A percentile compares a stretch with the other conserved stretches of the same genome.
These are phyloP conservation scores for Drosophila auraria DNA, from an alignment of 1,140 invertebrate genomes.

Conservation along the genomic window DNA sequence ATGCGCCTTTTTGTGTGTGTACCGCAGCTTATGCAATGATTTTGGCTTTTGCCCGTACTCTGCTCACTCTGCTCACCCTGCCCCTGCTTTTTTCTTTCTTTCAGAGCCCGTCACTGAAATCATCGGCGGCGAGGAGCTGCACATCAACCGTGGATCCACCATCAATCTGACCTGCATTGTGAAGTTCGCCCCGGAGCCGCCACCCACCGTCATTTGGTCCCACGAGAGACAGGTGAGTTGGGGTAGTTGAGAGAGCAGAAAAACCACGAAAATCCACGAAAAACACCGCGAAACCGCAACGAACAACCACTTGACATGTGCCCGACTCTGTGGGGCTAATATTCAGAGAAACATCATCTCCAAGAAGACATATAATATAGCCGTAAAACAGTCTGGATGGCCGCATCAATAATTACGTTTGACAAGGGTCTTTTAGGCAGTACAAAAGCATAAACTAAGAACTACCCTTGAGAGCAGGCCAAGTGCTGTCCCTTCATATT, in stretches of 20 bases:
- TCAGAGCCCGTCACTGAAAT: conserved; percentile 94
- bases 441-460: neutral
- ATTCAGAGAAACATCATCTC: neutral
- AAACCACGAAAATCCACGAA: neutral
- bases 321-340: neutral
- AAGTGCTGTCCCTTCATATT: neutral
- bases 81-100: conserved; percentile 40
- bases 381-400: neutral
- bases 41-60: conserved; percentile 21
- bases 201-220: conserved; percentile 91
- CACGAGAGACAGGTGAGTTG: conserved; percentile 90
- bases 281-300: conserved; percentile 3
- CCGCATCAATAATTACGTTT: conserved; percentile 55
- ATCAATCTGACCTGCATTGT: conserved; percentile 95
- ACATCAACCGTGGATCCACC: conserved; percentile 94
- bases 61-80: neutral
- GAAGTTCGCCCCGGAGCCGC: conserved; percentile 92
- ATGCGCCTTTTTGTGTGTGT: conserved; percentile 49
- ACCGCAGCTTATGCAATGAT: conserved; percentile 35
- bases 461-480: neutral
- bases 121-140: conserved; percentile 91
- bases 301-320: conserved; percentile 34
- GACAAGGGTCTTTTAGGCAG: conserved; percentile 51
- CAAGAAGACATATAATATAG: conserved; percentile 1
- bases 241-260: neutral